Base-by-base conservation (phyloP, 1,140 invertebrate species). In the Sminthurides bifidus region DNA sequence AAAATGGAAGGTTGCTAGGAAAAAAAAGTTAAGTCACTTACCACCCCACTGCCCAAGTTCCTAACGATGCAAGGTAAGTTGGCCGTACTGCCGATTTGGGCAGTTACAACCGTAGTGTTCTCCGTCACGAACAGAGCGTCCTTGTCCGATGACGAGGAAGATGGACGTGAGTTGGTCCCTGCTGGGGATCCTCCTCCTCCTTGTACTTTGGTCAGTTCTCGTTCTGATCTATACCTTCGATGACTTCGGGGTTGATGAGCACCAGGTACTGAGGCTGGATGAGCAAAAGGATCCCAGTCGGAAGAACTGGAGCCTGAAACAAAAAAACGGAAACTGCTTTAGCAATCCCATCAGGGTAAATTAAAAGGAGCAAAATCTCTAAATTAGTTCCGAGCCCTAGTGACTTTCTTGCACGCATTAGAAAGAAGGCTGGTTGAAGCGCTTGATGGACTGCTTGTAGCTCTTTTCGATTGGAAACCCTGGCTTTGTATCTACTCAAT, bases 41-140 rank as follows among this genome's bases (percentile, higher is more conserved):
- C 82, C 68, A 82, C 81, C 61, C 81, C 82, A 50, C 78, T 80
- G 27, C 78, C 79, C 54, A 79, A 76, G 63, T 83, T 80, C 63
- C 75, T 74, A 38, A 83, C 77, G 64, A 79, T 79, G 70, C 82
- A 84, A 23, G 82, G 82, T 41, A 85, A 71, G 53, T 76, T 79
- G 37, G 81, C 81, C 15, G 80, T 80, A 35, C 81, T 79, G 50
- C 81, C 81, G 56, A 76, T 80, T 70, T 84, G 82, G 19, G 81
- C 81, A n/a, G 79, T 75, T 35, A 83, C 78, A 31, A 81, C 75
- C 64, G 60, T 69, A 26, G 66, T 66, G 50, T 68, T 68, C 19
- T 65, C 65, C n/a, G 66, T 68, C 8, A 61, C 62, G 61, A 68
- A 68, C 29, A 65, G 21, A 27, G 59, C 51, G 17, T 65, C 64